These are phyloP conservation scores for Labeo rohita DNA, from an alignment of 2,113 vertebrate species.

Conservation along the genomic window DNA sequence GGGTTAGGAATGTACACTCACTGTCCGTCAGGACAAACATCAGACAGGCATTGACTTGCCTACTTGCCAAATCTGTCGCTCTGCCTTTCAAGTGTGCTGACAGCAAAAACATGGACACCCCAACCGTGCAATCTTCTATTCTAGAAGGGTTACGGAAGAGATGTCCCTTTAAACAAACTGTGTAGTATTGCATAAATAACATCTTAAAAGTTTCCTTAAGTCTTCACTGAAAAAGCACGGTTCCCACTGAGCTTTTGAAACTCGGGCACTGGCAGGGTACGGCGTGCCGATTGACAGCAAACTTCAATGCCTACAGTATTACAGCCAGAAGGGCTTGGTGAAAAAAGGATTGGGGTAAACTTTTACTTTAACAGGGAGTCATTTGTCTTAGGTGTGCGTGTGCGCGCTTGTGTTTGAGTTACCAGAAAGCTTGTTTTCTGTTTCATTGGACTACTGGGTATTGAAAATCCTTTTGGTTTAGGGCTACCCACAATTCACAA, in stretches of 20 bases:
- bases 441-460: conserved; percentile 64
- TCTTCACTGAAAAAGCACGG: neutral
- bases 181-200: conserved; percentile 38
- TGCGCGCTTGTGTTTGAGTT: conserved; percentile 1
- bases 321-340: conserved; percentile 48
- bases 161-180: conserved; percentile 42
- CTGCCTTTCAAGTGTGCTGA: conserved; percentile 65
- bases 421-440: conserved; percentile 59
- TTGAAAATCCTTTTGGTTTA: conserved; percentile 56
- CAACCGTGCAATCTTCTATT: conserved; percentile 52
- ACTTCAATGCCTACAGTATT: conserved; percentile 49
- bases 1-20: conserved; percentile 56
- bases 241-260: conserved; percentile 42
- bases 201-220: neutral
- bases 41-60: conserved; percentile 71
- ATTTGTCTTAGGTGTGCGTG: conserved; percentile 41
- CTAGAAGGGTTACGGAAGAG: conserved; percentile 2
- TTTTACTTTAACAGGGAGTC: conserved; percentile 50
- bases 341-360: conserved; percentile 43
- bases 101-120: conserved; percentile 66
- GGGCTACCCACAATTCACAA: conserved; percentile 62
- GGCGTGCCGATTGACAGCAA: conserved; percentile 54
- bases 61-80: conserved; percentile 69
- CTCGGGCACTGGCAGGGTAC: conserved; percentile 45
- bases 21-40: conserved; percentile 72